Evolutionary conservation across 2,113 vertebrate genomes (phyloP).

Genomic region (Apodemus sylvaticus): DNA sequence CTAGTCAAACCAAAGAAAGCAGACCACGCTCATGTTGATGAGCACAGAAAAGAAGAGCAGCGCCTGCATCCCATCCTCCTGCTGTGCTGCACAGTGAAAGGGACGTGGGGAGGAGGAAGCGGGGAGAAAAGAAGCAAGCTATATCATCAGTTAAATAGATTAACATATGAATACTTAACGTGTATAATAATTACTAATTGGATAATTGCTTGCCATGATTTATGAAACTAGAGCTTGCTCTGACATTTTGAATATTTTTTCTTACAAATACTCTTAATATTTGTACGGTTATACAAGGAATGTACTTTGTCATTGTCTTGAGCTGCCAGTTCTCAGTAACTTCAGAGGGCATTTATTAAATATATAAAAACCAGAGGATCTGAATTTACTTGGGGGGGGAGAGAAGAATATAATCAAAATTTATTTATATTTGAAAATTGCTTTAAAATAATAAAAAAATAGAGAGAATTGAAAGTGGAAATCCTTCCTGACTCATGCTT

Average conservation of each 20-base stretch:
- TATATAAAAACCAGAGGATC: background rate
- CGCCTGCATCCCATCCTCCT: background rate
- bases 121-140: background rate
- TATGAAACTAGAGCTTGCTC: background rate
- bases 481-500: background rate
- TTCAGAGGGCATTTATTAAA: slow-evolving; percentile 42
- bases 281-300: background rate
- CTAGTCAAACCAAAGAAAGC: background rate
- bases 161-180: slow-evolving; percentile 27
- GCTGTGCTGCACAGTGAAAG: background rate
- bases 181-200: slow-evolving; percentile 7
- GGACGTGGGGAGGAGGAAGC: background rate
- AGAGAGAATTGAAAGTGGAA: slow-evolving; percentile 6
- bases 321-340: slow-evolving; percentile 38
- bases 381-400: background rate
- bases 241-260: background rate
- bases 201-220: background rate
- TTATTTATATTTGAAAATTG: background rate
- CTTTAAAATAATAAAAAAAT: background rate
- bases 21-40: background rate
- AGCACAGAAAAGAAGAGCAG: background rate
- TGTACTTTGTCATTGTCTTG: background rate
- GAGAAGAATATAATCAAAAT: background rate
- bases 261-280: slow-evolving; percentile 42
- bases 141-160: slow-evolving; percentile 17